Evolutionary conservation across 2,888 invertebrate species (phyloP).

Genomic region (Clusia tigrina): DNA sequence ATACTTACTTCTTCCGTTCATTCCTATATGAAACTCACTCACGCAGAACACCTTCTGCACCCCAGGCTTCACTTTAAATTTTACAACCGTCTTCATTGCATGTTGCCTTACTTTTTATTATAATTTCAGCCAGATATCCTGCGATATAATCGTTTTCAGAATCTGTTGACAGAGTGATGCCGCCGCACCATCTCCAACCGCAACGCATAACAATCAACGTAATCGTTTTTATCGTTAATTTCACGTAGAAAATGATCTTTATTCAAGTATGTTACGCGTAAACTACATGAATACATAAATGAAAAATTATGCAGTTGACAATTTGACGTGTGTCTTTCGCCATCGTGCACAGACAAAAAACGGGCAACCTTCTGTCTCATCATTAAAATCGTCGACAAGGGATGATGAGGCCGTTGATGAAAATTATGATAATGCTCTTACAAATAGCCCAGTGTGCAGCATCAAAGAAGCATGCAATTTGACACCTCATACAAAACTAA

Average conservation of each 20-base stretch:
- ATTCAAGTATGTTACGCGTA: no score
- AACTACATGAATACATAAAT: background rate
- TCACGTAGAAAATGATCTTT: background rate
- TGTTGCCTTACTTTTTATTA: background rate
- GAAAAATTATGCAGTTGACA: background rate
- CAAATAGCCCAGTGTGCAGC: no score
- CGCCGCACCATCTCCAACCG: background rate
- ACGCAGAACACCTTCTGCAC: no score
- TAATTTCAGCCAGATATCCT: background rate
- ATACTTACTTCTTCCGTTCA: no score
- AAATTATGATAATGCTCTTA: no score
- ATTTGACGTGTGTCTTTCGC: background rate
- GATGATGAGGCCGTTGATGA: no score
- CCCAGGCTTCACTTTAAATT: no score
- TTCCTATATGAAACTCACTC: no score
- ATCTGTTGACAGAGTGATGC: background rate
- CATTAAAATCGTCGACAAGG: no score
- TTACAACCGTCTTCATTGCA: constrained; percentile 21
- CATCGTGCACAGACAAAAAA: background rate
- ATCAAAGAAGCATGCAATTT: no score
- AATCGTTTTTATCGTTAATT: background rate
- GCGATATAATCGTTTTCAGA: background rate
- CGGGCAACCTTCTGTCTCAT: no score
- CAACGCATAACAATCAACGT: background rate
- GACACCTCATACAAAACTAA: no score